phyloP scores from a whole-genome alignment of 2,888 invertebrate species.

The Lycophotia porphyrea region DNA sequence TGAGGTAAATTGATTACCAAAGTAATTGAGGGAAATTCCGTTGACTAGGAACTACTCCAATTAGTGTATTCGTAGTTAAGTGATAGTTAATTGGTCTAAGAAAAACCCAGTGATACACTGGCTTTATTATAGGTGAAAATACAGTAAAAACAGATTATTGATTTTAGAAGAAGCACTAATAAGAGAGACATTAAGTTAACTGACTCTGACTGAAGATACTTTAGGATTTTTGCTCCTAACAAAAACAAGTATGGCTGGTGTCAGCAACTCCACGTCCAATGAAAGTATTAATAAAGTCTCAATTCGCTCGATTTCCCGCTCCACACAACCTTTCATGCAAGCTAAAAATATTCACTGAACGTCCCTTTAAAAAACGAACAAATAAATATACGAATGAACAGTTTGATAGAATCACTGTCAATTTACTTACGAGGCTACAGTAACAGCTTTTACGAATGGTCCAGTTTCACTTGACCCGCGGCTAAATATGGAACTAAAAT shows the following conservation, averaged over 20 bases:
- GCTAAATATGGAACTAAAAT: slow-evolving; percentile 19
- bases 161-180: too few relatives aligned
- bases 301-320: background rate
- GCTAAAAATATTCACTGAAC: slow-evolving; percentile 21
- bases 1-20: background rate
- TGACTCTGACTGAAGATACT: background rate
- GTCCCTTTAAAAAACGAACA: slow-evolving; percentile 32
- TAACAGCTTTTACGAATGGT: slow-evolving; percentile 37
- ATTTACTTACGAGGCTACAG: slow-evolving; percentile 52
- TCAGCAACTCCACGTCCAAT: too few relatives aligned
- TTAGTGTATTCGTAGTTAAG: background rate
- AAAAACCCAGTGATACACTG: background rate
- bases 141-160: background rate
- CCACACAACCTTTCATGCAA: background rate
- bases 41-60: background rate
- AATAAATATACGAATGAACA: slow-evolving; percentile 48
- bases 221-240: background rate
- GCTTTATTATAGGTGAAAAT: background rate
- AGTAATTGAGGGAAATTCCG: background rate
- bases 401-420: slow-evolving; percentile 65
- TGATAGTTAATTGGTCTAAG: background rate
- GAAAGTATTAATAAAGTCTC: too few relatives aligned
- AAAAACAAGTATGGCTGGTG: background rate
- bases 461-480: slow-evolving; percentile 22
- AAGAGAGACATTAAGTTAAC: background rate